A percentile compares a stretch with the other conserved stretches of the same genome.
Evolutionary conservation across 1,140 invertebrate species (phyloP).

Genomic region (Cyphomyrmex costatus): DNA sequence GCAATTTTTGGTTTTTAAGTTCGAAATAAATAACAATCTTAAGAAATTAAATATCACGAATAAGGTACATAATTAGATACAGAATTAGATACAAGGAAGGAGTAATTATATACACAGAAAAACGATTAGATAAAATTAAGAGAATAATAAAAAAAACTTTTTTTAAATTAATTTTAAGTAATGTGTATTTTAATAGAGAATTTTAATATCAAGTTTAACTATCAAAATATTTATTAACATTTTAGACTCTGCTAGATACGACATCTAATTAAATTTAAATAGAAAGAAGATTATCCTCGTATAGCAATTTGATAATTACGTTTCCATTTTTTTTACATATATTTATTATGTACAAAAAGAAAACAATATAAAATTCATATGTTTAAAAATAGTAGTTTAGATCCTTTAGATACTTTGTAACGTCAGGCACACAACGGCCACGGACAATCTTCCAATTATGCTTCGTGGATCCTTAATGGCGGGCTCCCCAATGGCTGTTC

Average conservation of each 20-base stretch:
- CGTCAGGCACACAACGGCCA: neutral
- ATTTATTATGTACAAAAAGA: neutral
- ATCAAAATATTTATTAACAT: neutral
- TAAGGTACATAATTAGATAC: neutral
- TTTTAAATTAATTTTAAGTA: constrained; percentile 2
- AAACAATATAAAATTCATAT: neutral
- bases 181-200: neutral
- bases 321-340: neutral
- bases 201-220: neutral
- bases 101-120: neutral
- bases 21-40: neutral
- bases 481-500: constrained; percentile 56
- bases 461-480: constrained; percentile 54
- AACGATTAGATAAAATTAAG: neutral
- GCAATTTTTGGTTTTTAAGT: neutral
- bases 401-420: neutral
- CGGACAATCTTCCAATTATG: constrained; percentile 4
- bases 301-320: neutral
- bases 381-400: constrained; percentile 3
- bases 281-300: neutral
- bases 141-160: neutral
- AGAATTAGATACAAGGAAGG: neutral
- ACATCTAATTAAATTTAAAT: neutral
- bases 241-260: neutral
- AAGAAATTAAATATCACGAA: neutral